These are phyloP conservation scores for Microplitis deprimator DNA, from an alignment of 2,888 invertebrate genomes.

Conservation along the genomic window DNA sequence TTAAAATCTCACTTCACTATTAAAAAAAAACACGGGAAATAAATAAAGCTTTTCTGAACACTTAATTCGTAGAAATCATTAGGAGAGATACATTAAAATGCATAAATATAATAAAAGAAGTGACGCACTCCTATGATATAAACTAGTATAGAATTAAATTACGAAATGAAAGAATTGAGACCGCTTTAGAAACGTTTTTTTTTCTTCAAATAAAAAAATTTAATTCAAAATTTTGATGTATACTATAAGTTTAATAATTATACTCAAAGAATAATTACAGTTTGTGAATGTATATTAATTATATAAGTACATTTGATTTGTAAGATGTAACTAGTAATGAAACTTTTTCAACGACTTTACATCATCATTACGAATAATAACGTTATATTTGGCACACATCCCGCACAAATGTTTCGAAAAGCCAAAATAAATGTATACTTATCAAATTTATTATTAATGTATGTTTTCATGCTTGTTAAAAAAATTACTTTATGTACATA, in stretches of 20 bases:
- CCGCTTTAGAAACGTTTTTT: no score
- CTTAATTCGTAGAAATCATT: no score
- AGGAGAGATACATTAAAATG: no score
- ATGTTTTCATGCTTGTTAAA: constrained; percentile 5
- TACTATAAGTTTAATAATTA: no score
- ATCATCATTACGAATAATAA: constrained; percentile 52
- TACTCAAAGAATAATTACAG: neutral
- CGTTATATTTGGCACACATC: constrained; percentile 31
- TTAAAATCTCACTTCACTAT: no score
- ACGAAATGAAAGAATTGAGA: no score
- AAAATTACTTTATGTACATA: neutral
- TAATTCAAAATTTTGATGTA: neutral
- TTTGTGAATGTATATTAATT: neutral
- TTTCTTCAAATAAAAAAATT: neutral
- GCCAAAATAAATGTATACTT: constrained; percentile 45
- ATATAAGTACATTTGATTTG: neutral
- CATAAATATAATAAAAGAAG: no score
- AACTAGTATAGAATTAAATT: no score
- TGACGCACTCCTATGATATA: no score
- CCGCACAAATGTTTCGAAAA: constrained; percentile 14
- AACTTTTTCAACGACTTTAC: constrained; percentile 39
- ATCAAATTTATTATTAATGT: constrained; percentile 43
- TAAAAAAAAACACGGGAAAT: no score
- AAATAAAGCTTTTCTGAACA: no score
- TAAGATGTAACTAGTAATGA: neutral